Percentiles rank a stretch among this genome's conserved stretches.
These are phyloP conservation scores for Eleutherodactylus coqui DNA, from an alignment of 2,797 vertebrate genomes.

Conservation along the genomic window DNA sequence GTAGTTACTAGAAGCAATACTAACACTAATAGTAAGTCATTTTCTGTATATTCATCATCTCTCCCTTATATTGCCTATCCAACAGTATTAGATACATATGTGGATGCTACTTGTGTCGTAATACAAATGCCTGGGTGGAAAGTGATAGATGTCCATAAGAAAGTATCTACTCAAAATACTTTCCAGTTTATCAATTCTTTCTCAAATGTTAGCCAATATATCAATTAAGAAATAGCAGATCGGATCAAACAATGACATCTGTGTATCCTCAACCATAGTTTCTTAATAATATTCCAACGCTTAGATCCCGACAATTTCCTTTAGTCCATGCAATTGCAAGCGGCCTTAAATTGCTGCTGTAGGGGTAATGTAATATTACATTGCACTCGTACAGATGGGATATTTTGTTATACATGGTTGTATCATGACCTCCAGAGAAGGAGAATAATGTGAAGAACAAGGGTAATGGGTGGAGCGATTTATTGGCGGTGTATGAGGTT, in stretches of 20 bases:
- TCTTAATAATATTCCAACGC: background rate
- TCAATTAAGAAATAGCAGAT: background rate
- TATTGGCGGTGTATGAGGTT: no score
- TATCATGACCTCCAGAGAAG: background rate
- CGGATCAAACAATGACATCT: background rate
- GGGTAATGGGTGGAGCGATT: no score
- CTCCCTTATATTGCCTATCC: background rate
- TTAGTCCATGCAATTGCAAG: background rate
- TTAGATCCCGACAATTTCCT: background rate
- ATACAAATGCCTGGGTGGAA: background rate
- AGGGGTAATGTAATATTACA: background rate
- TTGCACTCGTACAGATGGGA: background rate
- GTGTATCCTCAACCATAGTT: background rate
- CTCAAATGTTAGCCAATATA: background rate
- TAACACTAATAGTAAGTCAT: background rate
- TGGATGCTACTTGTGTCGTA: no score
- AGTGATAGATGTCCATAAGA: background rate
- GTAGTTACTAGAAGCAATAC: background rate
- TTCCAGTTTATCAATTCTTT: background rate
- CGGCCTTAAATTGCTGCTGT: background rate
- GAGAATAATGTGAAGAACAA: no score
- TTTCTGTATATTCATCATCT: background rate
- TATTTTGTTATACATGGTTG: background rate
- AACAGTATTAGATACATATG: no score
- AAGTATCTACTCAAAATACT: background rate